Base-by-base conservation (phyloP, 2,888 invertebrate species). In the Chrysopilus asiliformis region DNA sequence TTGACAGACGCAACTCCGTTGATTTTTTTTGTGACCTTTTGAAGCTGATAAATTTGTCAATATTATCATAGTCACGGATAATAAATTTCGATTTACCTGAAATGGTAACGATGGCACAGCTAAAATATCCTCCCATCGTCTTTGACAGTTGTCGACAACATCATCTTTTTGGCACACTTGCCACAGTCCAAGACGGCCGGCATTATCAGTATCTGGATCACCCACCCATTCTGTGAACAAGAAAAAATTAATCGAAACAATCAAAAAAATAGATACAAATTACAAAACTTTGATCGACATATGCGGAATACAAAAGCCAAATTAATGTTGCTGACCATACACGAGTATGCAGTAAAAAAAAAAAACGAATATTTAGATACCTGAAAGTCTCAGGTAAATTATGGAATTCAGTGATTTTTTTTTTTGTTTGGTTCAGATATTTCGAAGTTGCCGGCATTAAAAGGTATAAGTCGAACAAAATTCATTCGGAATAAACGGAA, bases 151-250 rank as follows among this genome's bases (percentile, higher is more conserved):
- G 58, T 89, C 86, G 9, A 76, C 73, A 40, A 76, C 72, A 45
- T 82, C 81, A 47, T 81, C 81, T 44, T 72, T 71, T 50, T 76
- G 75, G 60, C 95, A 95, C 49, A 79, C 77, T 52, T 84, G 81
- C 84, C 90, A 95, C 36, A 94, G 66, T 1, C 95, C 95, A 55
- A 95, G 83, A 61, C 87, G 83, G 36, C 91, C 91, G 2, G 86
- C 84, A 53, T 81, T 82, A 49, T 86, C 83, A 45, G 85, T 80
- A 49, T 82, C 79, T 49, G 79, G 68, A 64, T 84, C 83, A 9
- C 85, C 85, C 43, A 89, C 73, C 90, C 90, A 85, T 66, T 91
- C 83, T 28, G 43, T 7, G 43, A 33, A 35, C 14, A 27, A 29
- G 34, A 29, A 17, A 27, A 4, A 37, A 38, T 35, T 30, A 26